These are phyloP conservation scores for Danionella cerebrum DNA, from an alignment of 2,113 vertebrate genomes.

Conservation along the genomic window DNA sequence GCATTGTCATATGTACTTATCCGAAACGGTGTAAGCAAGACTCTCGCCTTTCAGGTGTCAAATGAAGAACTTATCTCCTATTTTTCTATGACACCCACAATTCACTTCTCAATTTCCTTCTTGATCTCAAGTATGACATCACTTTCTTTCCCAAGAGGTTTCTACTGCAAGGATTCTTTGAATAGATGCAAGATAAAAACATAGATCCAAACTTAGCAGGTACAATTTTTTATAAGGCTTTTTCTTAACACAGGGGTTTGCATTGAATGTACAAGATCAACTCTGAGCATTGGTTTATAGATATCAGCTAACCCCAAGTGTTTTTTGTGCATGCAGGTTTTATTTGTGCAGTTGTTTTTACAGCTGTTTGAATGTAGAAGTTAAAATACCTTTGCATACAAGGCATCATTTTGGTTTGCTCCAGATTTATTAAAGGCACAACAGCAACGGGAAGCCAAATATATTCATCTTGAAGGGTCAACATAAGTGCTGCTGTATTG, in stretches of 20 bases:
- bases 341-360: no score
- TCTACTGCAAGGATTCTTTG: no score
- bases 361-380: no score
- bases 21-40: background rate
- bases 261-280: no score
- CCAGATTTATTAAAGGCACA: background rate
- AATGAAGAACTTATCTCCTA: background rate
- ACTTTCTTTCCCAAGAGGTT: slow-evolving; percentile 36
- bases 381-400: no score
- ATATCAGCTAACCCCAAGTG: no score
- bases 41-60: background rate
- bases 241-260: no score
- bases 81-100: background rate
- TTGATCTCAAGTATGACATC: slow-evolving; percentile 47
- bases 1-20: background rate
- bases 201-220: no score
- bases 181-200: no score
- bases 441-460: background rate
- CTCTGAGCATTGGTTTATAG: no score
- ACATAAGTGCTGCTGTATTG: background rate
- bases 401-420: no score
- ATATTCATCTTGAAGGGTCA: background rate
- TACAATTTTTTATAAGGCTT: no score
- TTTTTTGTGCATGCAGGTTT: background rate
- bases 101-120: background rate